Evolutionary conservation across 2,797 vertebrate species (phyloP).

Genomic region (Allobates femoralis): DNA sequence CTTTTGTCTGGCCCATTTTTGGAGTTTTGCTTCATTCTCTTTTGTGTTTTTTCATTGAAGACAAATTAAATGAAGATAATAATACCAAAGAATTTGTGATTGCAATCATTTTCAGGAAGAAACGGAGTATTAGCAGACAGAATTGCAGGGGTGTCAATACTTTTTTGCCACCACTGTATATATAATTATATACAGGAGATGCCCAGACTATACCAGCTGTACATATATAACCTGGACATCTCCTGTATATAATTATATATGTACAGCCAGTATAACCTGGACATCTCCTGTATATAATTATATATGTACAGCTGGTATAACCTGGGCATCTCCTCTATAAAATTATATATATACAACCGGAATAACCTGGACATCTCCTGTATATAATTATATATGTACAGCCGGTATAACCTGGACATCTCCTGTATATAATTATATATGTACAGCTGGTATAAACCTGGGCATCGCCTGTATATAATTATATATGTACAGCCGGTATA

Average conservation of each 20-base stretch:
- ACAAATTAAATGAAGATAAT: no score
- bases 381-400: conserved; percentile 1
- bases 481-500: background rate
- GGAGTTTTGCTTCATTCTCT: no score
- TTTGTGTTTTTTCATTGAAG: no score
- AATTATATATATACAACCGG: background rate
- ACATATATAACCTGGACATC: background rate
- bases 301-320: background rate
- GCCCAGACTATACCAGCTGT: no score
- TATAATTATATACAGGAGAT: no score
- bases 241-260: background rate
- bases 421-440: background rate
- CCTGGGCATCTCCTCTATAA: background rate
- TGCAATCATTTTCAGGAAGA: no score
- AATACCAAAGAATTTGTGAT: no score
- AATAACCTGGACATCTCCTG: background rate
- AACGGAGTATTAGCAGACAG: no score
- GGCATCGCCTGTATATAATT: background rate
- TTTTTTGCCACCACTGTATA: no score
- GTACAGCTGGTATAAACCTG: background rate
- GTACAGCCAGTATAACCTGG: background rate
- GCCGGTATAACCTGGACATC: no score
- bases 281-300: background rate
- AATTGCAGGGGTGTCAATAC: no score
- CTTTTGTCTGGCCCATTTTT: no score